A percentile compares a stretch with the other conserved stretches of the same genome.
These are phyloP conservation scores for Pluvialis apricaria DNA, from an alignment of 2,113 vertebrate genomes.

Conservation along the genomic window DNA sequence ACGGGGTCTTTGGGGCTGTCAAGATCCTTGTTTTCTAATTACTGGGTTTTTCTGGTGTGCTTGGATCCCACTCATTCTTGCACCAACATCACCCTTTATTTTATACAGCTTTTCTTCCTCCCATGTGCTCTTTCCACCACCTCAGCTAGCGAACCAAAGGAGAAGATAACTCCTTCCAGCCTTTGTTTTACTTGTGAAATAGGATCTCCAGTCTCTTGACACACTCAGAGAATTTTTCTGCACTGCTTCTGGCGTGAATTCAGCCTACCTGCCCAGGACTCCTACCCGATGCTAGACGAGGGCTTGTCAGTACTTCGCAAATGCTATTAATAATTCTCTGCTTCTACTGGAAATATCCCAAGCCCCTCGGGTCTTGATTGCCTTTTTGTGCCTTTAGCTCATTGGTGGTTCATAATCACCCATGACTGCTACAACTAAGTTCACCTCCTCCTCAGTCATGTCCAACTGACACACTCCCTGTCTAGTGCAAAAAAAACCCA, in stretches of 20 bases:
- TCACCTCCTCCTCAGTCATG: slow-evolving; percentile 42
- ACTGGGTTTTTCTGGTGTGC: background rate
- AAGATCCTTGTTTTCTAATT: background rate
- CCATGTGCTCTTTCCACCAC: background rate
- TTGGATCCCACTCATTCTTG: background rate
- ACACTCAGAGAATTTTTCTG: background rate
- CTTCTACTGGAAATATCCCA: slow-evolving; percentile 11
- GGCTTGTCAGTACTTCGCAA: slow-evolving; percentile 32
- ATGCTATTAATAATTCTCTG: slow-evolving; percentile 35
- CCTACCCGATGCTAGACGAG: background rate
- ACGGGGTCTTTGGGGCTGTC: background rate
- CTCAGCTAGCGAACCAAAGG: accelerated
- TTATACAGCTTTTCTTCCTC: background rate
- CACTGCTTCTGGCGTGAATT: background rate
- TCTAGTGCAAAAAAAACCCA: background rate
- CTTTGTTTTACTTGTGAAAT: background rate
- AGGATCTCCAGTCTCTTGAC: background rate
- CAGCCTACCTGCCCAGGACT: slow-evolving; percentile 25
- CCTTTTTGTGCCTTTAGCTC: slow-evolving; percentile 40
- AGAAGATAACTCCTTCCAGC: background rate
- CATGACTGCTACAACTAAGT: slow-evolving; percentile 19
- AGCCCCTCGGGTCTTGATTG: background rate
- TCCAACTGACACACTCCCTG: slow-evolving; percentile 45
- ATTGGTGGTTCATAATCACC: slow-evolving; percentile 30
- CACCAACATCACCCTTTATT: background rate